phyloP scores from a whole-genome alignment of 2,113 vertebrate genomes.

The Dunckerocampus dactyliophorus region DNA sequence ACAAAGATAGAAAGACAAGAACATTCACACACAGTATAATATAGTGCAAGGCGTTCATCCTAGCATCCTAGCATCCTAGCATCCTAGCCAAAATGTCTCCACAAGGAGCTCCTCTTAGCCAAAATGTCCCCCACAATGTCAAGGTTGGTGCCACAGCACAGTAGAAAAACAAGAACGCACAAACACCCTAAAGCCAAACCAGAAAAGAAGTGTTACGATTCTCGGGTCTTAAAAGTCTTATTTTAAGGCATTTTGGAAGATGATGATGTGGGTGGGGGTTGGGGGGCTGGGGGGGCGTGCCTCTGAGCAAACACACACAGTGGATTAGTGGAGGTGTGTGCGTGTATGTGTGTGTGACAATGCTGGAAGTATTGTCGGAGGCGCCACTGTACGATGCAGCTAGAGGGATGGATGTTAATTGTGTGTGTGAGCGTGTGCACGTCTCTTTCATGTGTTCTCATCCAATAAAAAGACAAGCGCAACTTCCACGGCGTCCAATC shows the following conservation, averaged over 20 bases:
- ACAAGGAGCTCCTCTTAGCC: too few species aligned
- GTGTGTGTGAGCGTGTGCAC: background rate
- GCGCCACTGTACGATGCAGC: conserved; percentile 49
- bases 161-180: background rate
- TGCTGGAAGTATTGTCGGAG: conserved; percentile 47
- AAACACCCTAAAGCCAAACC: background rate
- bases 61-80: too few species aligned
- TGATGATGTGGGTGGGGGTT: conserved; percentile 20
- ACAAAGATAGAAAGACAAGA: too few species aligned
- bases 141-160: background rate
- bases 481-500: conserved; percentile 46
- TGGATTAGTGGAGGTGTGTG: conserved; percentile 40
- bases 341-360: conserved; percentile 7
- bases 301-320: conserved; percentile 54
- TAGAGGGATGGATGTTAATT: conserved; percentile 56
- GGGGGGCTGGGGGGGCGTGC: conserved; percentile 22
- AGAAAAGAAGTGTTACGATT: background rate
- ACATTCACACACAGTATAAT: too few species aligned
- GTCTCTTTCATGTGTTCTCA: conserved; percentile 59
- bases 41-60: too few species aligned
- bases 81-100: too few species aligned
- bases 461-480: conserved; percentile 51
- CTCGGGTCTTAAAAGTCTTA: conserved; percentile 44
- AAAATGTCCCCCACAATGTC: background rate
- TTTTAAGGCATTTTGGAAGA: conserved; percentile 46